A percentile compares a stretch with the other conserved stretches of the same genome.
Conservation (phyloP, 2,797 vertebrate genomes). For the Hypotaenidia philippensis region DNA sequence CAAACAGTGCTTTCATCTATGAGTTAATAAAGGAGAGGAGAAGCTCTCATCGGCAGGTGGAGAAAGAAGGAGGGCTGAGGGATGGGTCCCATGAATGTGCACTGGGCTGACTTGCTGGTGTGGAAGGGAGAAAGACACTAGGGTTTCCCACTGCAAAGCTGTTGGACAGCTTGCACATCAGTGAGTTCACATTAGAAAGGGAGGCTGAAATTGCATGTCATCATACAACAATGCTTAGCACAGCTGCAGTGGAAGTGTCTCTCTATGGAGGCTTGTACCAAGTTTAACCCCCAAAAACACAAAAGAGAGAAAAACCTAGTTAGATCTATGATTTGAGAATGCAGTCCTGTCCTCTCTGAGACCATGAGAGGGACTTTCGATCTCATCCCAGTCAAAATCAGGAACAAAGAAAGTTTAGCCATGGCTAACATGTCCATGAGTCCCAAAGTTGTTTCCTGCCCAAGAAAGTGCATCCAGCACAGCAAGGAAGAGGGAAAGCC, state of each 20-base stretch:
- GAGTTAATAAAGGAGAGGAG: neutral
- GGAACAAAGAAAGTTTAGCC: neutral
- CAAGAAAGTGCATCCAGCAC: neutral
- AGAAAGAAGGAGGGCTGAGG: neutral
- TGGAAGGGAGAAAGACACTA: neutral
- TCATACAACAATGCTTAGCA: neutral
- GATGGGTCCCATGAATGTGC: accelerated
- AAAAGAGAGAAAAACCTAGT: neutral
- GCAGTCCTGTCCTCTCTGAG: neutral
- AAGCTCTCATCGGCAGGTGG: neutral
- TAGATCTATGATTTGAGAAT: neutral
- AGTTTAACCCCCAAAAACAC: neutral
- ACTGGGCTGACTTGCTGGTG: neutral
- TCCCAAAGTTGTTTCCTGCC: neutral
- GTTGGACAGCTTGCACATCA: neutral
- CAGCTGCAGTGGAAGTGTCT: neutral
- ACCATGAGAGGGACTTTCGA: neutral
- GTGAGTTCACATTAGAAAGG: neutral
- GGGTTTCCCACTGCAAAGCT: neutral
- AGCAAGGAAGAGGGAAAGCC: neutral
- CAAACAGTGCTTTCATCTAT: neutral
- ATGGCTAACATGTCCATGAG: accelerated
- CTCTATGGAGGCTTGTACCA: neutral
- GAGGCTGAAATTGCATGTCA: neutral
- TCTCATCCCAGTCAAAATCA: neutral